Evolutionary conservation across 2,888 invertebrate genomes (phyloP).

Genomic region (Pteria penguin): DNA sequence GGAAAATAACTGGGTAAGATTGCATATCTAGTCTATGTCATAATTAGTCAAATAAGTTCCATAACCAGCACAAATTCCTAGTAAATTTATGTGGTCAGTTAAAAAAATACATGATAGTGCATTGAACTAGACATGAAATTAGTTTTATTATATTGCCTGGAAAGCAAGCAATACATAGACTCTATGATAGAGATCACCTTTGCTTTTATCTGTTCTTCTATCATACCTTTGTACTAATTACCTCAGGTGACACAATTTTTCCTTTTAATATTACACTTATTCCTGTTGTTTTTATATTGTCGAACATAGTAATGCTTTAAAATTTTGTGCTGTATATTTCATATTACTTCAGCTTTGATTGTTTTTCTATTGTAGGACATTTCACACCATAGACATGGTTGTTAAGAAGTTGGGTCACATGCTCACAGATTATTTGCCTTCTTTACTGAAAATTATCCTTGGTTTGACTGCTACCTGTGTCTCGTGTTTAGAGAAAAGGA

Average conservation of each 20-base stretch:
- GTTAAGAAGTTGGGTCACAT: conserved; percentile 85
- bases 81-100: background rate
- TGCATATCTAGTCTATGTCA: too few species aligned
- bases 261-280: too few species aligned
- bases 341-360: background rate
- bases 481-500: conserved; percentile 82
- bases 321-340: too few species aligned
- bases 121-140: too few species aligned
- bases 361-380: conserved; percentile 86
- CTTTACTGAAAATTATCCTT: conserved; percentile 87
- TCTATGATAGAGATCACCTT: too few species aligned
- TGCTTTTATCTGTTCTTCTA: too few species aligned
- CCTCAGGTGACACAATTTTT: too few species aligned
- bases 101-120: background rate
- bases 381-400: conserved; percentile 76
- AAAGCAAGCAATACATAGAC: too few species aligned
- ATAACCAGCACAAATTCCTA: background rate
- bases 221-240: too few species aligned
- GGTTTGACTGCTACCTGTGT: conserved; percentile 86
- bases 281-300: too few species aligned
- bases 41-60: background rate
- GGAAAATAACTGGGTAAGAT: conserved; percentile 87
- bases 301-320: too few species aligned
- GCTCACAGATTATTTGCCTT: conserved; percentile 85
- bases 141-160: too few species aligned